Percentiles rank a stretch among this genome's conserved stretches.
Evolutionary conservation across 2,113 vertebrate genomes (phyloP).

Genomic region (Phaethon lepturus): DNA sequence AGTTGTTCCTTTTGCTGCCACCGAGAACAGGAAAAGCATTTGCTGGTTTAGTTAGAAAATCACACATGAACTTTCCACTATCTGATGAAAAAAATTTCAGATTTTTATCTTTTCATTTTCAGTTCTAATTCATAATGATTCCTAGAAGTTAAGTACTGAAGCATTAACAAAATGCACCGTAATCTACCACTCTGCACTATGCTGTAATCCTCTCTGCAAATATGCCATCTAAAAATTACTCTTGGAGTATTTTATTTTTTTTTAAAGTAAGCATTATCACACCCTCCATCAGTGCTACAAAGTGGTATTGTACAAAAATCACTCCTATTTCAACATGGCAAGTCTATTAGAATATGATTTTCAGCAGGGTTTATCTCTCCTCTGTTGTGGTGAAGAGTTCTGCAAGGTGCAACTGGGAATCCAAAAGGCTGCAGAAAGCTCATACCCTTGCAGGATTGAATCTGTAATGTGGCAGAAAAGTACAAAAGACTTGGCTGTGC

Average conservation of each 20-base stretch:
- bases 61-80: background rate
- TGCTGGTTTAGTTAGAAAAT: background rate
- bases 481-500: background rate
- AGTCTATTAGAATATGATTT: background rate
- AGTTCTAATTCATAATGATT: conserved; percentile 10
- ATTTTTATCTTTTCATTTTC: background rate
- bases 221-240: background rate
- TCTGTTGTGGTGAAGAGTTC: background rate
- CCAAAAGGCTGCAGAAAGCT: background rate
- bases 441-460: background rate
- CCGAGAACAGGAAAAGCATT: background rate
- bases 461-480: background rate
- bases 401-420: background rate
- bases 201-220: background rate
- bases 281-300: background rate
- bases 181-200: background rate
- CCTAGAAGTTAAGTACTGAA: background rate
- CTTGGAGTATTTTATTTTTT: background rate
- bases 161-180: background rate
- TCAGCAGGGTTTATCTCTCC: background rate
- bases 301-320: background rate
- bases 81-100: background rate
- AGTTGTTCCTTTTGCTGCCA: background rate
- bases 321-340: background rate
- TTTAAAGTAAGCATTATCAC: background rate